phyloP scores from a whole-genome alignment of 2,113 vertebrate species.

The Motacilla tschutschensis region DNA sequence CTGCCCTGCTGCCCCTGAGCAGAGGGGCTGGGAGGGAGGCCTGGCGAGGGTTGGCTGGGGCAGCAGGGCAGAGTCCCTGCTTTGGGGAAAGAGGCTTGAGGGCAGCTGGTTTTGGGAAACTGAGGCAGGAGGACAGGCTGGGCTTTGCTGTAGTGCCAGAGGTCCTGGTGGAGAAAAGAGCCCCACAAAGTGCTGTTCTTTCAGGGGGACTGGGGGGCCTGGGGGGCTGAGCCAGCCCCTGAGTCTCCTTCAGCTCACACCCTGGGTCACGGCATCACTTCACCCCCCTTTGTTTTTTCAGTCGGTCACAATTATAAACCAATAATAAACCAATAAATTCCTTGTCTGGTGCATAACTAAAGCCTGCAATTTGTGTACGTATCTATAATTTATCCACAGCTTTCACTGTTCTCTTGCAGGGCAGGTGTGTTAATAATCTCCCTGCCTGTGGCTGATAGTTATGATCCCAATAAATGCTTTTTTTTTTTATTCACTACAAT shows the following conservation, averaged over 20 bases:
- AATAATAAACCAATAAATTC: background rate
- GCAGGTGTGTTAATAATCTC: background rate
- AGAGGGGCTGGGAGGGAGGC: background rate
- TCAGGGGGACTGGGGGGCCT: background rate
- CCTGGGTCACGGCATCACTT: background rate
- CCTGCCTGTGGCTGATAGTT: background rate
- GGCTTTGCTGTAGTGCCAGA: background rate
- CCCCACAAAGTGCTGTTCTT: background rate
- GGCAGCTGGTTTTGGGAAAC: background rate
- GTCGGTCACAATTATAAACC: background rate
- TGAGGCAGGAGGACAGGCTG: background rate
- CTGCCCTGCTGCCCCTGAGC: fast-evolving
- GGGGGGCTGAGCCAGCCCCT: background rate
- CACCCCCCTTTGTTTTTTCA: background rate
- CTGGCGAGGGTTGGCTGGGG: background rate
- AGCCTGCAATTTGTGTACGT: background rate
- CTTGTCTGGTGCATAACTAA: background rate
- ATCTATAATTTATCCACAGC: background rate
- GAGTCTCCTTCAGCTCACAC: background rate
- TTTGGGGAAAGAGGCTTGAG: too few relatives aligned
- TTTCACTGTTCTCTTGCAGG: background rate
- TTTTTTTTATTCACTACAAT: background rate
- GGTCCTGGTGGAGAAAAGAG: background rate
- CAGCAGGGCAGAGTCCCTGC: background rate
- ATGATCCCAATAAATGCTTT: fast-evolving